Evolutionary conservation across 1,140 invertebrate genomes (phyloP), one percentile per base, ranked within the genome.

Genomic region (Mamestra configurata): DNA sequence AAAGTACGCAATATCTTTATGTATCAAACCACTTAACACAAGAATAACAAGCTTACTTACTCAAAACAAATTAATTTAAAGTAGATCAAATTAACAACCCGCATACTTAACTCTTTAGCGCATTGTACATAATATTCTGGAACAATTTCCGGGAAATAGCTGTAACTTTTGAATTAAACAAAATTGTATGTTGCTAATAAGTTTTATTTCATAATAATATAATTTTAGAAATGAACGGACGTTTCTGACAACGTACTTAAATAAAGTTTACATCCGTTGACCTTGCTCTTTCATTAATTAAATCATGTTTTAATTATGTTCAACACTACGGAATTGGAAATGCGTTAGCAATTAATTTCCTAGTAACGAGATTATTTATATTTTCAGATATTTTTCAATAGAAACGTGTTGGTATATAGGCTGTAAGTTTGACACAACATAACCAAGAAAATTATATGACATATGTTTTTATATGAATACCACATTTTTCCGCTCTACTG

Each of bases 111-210:
- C 31, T 35, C 18, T 24, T 53, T 15, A 15, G 8, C 57, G 13
- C 15, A 35, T 35, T 31, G 24, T 59, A 59, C 55, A 27, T 59
- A n/a, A n/a, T n/a, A 8, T 15, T 13, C 13, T 40, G n/a, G n/a
- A 53, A 10, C 10, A 2, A 22, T 20, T 18, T 64, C 35, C 35
- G n/a, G 20, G n/a, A 64, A 64, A 40, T 18, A 11, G 31, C 11
- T n/a, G 18, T 64, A 64, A 64, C 35, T 68, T 66, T 37, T 8
- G 40, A 27, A 68, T 68, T 27, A 68, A 46, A 68, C 64, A 49
- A 46, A 68, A 49, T 68, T 40, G 61, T 18, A 18, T 64, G 18
- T 40, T 40, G 10, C n/a, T 46, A 49, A 49, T 68, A 22, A 66
- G 37, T 66, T 66, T n/a, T 43, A 15, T 37, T 22, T 11, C 8